A percentile compares a stretch with the other conserved stretches of the same genome.
Evolutionary conservation across 2,113 vertebrate species (phyloP).

Genomic region (Maccullochella peelii): DNA sequence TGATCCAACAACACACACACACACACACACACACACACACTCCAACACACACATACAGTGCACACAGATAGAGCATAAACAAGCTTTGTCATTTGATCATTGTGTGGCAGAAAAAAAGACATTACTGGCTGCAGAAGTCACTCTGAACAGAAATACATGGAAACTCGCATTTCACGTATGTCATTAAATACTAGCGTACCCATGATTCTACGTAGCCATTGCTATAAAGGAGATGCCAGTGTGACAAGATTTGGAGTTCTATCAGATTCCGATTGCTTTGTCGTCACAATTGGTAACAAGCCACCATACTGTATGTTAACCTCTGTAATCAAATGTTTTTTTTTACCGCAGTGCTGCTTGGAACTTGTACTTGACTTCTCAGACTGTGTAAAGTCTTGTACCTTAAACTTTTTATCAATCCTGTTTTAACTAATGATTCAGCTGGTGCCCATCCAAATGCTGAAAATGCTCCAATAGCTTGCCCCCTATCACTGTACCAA

Average conservation of each 20-base stretch:
- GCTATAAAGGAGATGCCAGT: not conserved
- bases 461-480: not conserved
- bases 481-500: not conserved
- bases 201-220: not conserved
- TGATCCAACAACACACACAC: conserved; percentile 32
- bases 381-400: not conserved
- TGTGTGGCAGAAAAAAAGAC: conserved; percentile 43
- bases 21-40: conserved; percentile 9
- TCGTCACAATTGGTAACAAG: not conserved
- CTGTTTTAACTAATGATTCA: not conserved
- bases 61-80: conserved; percentile 42
- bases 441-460: not conserved
- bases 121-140: conserved; percentile 46
- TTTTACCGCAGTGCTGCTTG: not conserved
- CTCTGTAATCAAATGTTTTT: not conserved
- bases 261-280: not conserved
- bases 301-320: not conserved
- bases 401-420: not conserved
- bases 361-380: not conserved
- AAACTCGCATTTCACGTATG: conserved; percentile 31
- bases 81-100: conserved; percentile 67
- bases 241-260: not conserved
- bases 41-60: conserved; percentile 15
- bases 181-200: not conserved
- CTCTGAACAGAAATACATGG: conserved; percentile 11